These are phyloP conservation scores for Actinemys pallida DNA, from an alignment of 2,113 vertebrate genomes.

Conservation along the genomic window DNA sequence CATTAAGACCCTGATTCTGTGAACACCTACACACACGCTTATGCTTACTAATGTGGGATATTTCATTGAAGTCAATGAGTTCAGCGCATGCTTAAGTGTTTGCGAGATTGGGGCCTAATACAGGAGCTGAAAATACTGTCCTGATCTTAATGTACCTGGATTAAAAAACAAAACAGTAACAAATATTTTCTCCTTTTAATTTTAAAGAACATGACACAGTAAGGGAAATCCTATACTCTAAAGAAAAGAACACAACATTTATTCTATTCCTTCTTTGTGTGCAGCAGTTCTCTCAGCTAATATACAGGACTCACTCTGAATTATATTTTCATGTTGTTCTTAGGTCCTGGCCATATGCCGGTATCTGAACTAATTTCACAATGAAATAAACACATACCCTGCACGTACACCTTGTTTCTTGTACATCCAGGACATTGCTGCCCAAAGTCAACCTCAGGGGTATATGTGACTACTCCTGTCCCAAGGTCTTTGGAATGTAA, in stretches of 20 bases:
- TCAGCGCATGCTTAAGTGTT: neutral
- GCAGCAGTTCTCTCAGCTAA: neutral
- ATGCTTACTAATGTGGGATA: slow-evolving; percentile 27
- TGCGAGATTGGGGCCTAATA: neutral
- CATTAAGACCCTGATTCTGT: slow-evolving; percentile 15
- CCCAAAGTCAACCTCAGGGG: neutral
- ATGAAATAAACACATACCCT: neutral
- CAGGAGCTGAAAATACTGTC: neutral
- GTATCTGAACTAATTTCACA: neutral
- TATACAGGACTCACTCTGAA: neutral
- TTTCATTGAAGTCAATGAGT: slow-evolving; percentile 31
- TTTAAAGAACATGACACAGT: neutral
- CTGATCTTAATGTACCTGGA: neutral
- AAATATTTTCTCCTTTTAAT: neutral
- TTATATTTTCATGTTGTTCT: no score
- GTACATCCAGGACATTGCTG: neutral
- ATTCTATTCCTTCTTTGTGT: neutral
- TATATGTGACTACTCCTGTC: neutral
- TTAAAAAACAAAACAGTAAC: neutral
- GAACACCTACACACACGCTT: neutral
- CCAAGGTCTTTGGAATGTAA: neutral
- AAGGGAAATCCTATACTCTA: neutral
- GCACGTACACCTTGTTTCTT: neutral
- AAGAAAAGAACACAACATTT: neutral
- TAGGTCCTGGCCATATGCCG: neutral